phyloP scores from a whole-genome alignment of 1,140 invertebrate genomes.

The Drosophila ironensis region DNA sequence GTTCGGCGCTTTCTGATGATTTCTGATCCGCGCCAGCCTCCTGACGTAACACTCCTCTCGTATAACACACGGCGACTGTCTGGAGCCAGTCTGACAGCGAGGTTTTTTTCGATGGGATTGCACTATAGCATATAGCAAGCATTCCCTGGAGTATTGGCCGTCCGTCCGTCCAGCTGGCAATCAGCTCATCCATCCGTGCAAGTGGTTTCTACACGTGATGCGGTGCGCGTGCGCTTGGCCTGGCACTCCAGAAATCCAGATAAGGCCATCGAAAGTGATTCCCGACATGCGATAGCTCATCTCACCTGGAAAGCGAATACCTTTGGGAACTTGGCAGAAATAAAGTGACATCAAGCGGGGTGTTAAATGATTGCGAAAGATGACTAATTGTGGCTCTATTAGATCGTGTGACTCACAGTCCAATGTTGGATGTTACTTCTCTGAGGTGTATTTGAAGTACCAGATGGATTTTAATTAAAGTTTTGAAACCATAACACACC shows the following conservation, averaged over 20 bases:
- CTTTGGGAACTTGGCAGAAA: conserved; percentile 27
- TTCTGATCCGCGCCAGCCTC: not conserved
- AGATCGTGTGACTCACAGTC: too few species aligned
- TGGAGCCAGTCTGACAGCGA: conserved; percentile 18
- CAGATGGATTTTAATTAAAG: too few species aligned
- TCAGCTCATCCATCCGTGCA: conserved; percentile 6
- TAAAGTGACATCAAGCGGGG: too few species aligned
- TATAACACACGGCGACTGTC: not conserved
- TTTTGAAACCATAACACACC: too few species aligned
- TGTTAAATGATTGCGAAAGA: too few species aligned
- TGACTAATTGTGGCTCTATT: too few species aligned
- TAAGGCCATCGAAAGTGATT: conserved; percentile 41
- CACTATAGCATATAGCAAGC: not conserved
- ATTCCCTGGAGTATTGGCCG: not conserved
- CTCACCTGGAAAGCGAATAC: conserved; percentile 36
- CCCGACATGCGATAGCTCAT: conserved; percentile 34
- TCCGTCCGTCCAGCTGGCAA: not conserved
- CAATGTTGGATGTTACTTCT: too few species aligned
- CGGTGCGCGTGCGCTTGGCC: conserved; percentile 24
- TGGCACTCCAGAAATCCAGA: conserved; percentile 3
- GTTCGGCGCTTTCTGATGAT: too few species aligned
- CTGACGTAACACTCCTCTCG: conserved; percentile 1
- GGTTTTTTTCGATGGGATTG: too few species aligned
- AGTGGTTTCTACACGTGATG: conserved; percentile 1
- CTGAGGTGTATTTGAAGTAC: too few species aligned